Evolutionary conservation across 2,888 invertebrate genomes (phyloP), one percentile per base, ranked within the genome.

Genomic region (Orchesellides sinensis): DNA sequence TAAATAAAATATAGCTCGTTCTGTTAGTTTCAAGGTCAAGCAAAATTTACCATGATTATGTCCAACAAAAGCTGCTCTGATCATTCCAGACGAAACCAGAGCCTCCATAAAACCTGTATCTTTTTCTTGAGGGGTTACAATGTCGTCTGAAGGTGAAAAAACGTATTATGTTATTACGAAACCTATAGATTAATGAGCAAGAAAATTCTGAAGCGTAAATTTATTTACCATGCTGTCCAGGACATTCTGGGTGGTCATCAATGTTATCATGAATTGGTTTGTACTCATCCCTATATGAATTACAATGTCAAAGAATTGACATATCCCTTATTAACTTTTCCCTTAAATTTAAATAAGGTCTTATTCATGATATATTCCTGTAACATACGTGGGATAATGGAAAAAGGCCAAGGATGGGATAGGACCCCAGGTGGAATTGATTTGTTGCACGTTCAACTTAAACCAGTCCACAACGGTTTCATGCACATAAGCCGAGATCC

Each of bases 401-500:
- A 86, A 86, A 54, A 81, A 86, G 4, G 84, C 86, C 2, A 84
- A 40, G 3, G 74, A 61, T 2, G 86, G 84, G 23, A 86, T 35
- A 3, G 70, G 81, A n/a, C 86, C 86, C 83, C 83, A 86, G 23
- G 56, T 66, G 0, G 2, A 29, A 29, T 78, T 83, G 70, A 86
- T 73, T 27, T 52, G 66, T 25, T 63, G 14, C 5, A 40, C 59
- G n/a, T 63, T 81, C 2, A 29, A 25, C 23, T 59, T 73, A 45
- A 86, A 86, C 86, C 86, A 86, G 0, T 77, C 73, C 1, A 86
- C 82, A 19, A 84, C 86, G n/a, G 83, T 74, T 61, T 83, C 83
- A 45, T 86, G 83, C 17, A 86, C 84, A 59, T 80, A 84, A 3
- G 80, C 80, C 4, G 86, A 56, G 66, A 84, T 83, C n/a, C 84